Percentiles rank a stretch among this genome's conserved stretches.
These are phyloP conservation scores for Periophthalmus magnuspinnatus DNA, from an alignment of 2,797 vertebrate species.

Conservation along the genomic window DNA sequence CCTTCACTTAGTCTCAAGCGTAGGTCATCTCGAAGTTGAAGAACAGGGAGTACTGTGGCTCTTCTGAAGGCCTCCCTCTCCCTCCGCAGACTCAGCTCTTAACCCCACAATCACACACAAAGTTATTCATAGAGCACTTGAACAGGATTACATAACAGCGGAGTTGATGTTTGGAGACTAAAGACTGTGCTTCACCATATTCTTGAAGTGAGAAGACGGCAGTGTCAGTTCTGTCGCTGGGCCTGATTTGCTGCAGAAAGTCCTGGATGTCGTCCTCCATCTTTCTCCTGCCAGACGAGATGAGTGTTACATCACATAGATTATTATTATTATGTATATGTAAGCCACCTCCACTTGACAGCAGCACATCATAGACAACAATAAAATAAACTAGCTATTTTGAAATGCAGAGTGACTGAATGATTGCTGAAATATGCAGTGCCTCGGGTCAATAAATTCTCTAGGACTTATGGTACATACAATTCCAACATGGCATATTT, in stretches of 20 bases:
- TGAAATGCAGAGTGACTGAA: not conserved
- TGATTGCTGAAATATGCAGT: not conserved
- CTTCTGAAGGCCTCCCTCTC: slow-evolving; percentile 73
- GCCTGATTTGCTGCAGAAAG: slow-evolving; percentile 76
- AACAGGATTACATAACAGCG: not conserved
- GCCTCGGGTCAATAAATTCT: not conserved
- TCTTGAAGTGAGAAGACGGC: slow-evolving; percentile 76
- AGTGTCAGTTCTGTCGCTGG: slow-evolving; percentile 62
- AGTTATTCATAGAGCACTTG: slow-evolving; percentile 25
- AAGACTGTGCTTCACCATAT: slow-evolving; percentile 72
- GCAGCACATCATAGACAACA: not conserved
- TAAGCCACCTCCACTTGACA: not conserved
- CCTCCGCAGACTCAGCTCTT: slow-evolving; percentile 78
- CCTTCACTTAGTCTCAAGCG: slow-evolving; percentile 72
- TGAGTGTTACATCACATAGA: not conserved
- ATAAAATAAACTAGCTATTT: not conserved
- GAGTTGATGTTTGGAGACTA: not conserved
- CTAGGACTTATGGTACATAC: not conserved
- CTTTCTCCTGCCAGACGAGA: slow-evolving; percentile 75
- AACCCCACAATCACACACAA: slow-evolving; percentile 17
- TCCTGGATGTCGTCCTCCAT: slow-evolving; percentile 78
- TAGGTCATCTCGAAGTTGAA: slow-evolving; percentile 83
- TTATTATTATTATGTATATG: not conserved
- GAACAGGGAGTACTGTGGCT: slow-evolving; percentile 79
- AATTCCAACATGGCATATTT: not conserved